Conservation (phyloP, 2,888 invertebrate genomes). For the Seira sanloemensis region DNA sequence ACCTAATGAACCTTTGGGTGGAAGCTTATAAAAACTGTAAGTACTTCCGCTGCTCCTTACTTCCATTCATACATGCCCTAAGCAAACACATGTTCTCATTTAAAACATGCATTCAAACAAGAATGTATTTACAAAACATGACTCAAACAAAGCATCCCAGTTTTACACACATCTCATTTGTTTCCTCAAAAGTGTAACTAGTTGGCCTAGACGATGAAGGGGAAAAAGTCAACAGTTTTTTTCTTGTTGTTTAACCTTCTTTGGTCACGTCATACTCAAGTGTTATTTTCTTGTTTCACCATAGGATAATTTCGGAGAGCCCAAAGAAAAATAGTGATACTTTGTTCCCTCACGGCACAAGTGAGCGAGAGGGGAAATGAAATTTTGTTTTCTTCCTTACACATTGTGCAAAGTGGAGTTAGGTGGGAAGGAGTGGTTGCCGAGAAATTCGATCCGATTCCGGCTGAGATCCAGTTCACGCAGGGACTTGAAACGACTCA, state of each 20-base stretch:
- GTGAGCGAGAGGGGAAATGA: not conserved
- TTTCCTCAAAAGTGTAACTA: not conserved
- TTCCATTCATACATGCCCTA: slow-evolving; percentile 31
- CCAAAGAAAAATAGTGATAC: not conserved
- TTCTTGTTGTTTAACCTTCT: slow-evolving; percentile 13
- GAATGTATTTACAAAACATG: no score
- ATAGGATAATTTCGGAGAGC: no score
- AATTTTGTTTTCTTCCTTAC: slow-evolving; percentile 75
- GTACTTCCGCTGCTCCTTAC: slow-evolving; percentile 41
- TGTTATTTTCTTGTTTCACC: not conserved
- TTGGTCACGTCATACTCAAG: slow-evolving; percentile 6
- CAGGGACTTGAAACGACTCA: slow-evolving; percentile 75
- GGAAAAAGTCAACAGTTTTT: not conserved
- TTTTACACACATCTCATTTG: no score
- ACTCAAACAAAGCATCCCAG: no score
- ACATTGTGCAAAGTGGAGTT: slow-evolving; percentile 75
- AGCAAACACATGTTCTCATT: slow-evolving; percentile 1
- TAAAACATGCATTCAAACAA: not conserved
- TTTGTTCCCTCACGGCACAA: not conserved
- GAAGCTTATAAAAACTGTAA: no score
- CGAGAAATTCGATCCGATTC: slow-evolving; percentile 76
- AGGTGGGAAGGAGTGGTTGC: slow-evolving; percentile 74
- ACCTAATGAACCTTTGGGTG: slow-evolving; percentile 45
- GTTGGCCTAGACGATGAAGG: not conserved
- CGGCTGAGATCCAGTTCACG: slow-evolving; percentile 76